phyloP scores from a whole-genome alignment of 2,113 vertebrate genomes.

The Hystrix brachyura region DNA sequence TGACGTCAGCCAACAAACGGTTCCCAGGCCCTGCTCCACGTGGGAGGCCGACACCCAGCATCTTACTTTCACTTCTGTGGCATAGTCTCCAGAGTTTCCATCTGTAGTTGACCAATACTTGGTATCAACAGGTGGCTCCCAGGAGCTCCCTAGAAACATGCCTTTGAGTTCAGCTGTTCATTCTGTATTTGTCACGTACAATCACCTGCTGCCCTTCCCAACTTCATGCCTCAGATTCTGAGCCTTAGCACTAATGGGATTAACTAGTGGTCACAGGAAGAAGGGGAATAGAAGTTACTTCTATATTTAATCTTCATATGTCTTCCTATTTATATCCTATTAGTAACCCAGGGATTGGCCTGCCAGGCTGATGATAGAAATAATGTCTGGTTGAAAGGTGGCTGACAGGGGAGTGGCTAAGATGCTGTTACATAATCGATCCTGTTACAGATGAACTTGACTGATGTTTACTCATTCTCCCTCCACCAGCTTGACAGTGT shows the following conservation, averaged over 20 bases:
- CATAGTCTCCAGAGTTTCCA: background rate
- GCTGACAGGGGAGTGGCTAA: constrained; percentile 46
- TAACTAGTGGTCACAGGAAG: background rate
- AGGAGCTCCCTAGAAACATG: background rate
- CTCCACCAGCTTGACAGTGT: background rate
- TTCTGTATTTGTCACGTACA: background rate
- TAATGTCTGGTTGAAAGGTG: background rate
- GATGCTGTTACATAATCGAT: background rate
- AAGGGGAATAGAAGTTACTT: background rate
- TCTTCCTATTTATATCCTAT: background rate
- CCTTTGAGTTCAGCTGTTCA: background rate
- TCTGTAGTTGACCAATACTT: background rate
- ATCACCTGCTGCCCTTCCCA: background rate
- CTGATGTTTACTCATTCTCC: background rate
- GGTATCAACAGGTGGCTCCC: background rate
- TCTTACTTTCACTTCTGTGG: background rate
- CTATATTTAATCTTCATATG: constrained; percentile 36
- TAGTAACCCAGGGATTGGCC: constrained; percentile 25
- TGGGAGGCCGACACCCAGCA: background rate
- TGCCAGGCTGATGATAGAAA: background rate
- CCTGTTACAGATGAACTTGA: background rate
- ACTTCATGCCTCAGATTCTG: background rate
- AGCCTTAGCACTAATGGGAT: background rate
- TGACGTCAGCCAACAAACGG: too few relatives aligned
- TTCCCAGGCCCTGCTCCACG: background rate